These are phyloP conservation scores for Dysmachus trigonus DNA, from an alignment of 2,888 invertebrate genomes.

Conservation along the genomic window DNA sequence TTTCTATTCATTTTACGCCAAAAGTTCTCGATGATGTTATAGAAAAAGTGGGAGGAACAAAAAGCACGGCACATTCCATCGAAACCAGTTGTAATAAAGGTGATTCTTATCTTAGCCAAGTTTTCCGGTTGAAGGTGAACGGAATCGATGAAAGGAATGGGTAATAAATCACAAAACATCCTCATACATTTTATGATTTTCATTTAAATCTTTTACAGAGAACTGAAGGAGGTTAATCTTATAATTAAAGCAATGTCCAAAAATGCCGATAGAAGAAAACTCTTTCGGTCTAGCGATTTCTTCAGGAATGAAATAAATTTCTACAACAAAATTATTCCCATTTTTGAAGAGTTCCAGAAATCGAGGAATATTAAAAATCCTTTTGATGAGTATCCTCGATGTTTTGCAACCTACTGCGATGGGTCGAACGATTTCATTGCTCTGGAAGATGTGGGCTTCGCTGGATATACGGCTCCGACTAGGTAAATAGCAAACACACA, in stretches of 20 bases:
- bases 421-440: constrained; percentile 69
- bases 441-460: constrained; percentile 67
- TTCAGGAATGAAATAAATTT: constrained; percentile 77
- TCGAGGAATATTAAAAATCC: constrained; percentile 62
- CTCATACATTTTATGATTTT: background rate
- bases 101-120: constrained; percentile 75
- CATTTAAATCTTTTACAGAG: constrained; percentile 46
- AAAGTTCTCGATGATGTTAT: constrained; percentile 63
- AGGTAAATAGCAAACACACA: constrained; percentile 53
- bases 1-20: constrained; percentile 63
- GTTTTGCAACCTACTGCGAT: constrained; percentile 66
- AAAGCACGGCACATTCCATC: constrained; percentile 64
- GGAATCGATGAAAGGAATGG: constrained; percentile 58
- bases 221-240: constrained; percentile 65
- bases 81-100: constrained; percentile 66
- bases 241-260: constrained; percentile 75
- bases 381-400: constrained; percentile 66
- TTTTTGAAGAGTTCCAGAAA: constrained; percentile 59
- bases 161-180: constrained; percentile 47
- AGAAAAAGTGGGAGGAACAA: constrained; percentile 58
- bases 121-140: constrained; percentile 69
- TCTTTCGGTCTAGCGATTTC: constrained; percentile 73
- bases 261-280: constrained; percentile 70
- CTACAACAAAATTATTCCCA: constrained; percentile 65
- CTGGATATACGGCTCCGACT: constrained; percentile 64